Evolutionary conservation across 2,797 vertebrate species (phyloP), one percentile per base, ranked within the genome.

Genomic region (Jordanella pulchra): DNA sequence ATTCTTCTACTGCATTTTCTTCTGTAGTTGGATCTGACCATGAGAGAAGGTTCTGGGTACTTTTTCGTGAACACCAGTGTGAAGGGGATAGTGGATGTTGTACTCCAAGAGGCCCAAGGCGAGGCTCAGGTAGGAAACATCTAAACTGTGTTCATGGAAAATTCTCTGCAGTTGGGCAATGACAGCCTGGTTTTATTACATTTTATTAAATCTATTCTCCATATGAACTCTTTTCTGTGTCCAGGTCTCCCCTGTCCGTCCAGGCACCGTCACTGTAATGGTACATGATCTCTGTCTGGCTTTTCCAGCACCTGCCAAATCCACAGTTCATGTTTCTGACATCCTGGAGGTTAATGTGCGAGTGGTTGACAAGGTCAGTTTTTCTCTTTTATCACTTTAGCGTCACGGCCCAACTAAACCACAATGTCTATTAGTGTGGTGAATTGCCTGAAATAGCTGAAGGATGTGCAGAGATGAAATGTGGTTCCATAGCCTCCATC

Each of bases 281-380:
- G 93, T 99, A 85, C 96, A 98, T 13, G 98, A 99, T 90, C 93
- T 95, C 53, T 94, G 94, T 81, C 79, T 98, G 75, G 90, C 95
- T 44, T 91, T 89, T 73, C 91, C 90, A 68, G 73, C 84, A 11
- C 89, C 92, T 1, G 90, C 96, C n/a, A 94, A 91, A 79, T 95
- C 95, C 66, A 86, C 89, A 0, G 89, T 99, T 0, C 90, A 94
- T 2, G 91, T 99, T 4, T 98, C 97, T 0, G 95, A 98, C 91
- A 97, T 99, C 81, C 93, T 96, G 86, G 96, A 97, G 74, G 91
- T 99, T 58, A 96, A 96, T 17, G 92, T 99, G 50, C 93, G 95
- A 47, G 96, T 98, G 77, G 97, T 98, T 48, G 97, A 99, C 92
- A 99, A 99, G 97, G 98, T 99, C 80, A 81, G 96, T 94, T 65